Percentiles rank a stretch among this genome's conserved stretches.
Evolutionary conservation across 2,113 vertebrate genomes (phyloP).

Genomic region (Poicephalus gulielmi): DNA sequence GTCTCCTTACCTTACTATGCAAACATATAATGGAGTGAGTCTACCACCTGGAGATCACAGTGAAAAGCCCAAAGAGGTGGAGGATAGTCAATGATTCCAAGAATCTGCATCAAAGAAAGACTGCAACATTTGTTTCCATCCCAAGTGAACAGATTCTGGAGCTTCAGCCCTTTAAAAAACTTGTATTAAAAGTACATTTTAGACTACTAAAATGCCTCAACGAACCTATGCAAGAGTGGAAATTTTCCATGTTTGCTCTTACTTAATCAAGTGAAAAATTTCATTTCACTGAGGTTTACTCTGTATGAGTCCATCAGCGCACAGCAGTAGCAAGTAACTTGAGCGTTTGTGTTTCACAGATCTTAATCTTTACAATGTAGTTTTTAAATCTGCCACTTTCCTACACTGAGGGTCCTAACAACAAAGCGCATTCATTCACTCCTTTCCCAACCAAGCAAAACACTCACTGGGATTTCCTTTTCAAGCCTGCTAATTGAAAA

Average conservation of each 20-base stretch:
- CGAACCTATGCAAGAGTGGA: neutral
- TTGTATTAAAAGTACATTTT: neutral
- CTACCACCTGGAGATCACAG: neutral
- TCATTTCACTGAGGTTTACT: neutral
- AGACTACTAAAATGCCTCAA: neutral
- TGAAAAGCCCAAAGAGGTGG: neutral
- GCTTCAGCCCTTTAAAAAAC: neutral
- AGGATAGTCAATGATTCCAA: neutral
- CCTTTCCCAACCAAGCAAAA: conserved; percentile 58
- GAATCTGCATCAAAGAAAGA: neutral
- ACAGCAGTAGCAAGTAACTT: conserved; percentile 25
- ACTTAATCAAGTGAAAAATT: conserved; percentile 29
- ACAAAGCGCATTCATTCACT: conserved; percentile 47
- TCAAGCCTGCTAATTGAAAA: conserved; percentile 73
- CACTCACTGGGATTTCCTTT: conserved; percentile 68
- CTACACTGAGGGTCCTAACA: conserved; percentile 44
- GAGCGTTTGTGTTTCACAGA: neutral
- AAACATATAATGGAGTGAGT: neutral
- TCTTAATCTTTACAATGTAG: conserved; percentile 7
- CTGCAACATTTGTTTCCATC: neutral
- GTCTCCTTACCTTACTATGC: neutral
- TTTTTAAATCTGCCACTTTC: conserved; percentile 8
- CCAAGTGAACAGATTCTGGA: neutral
- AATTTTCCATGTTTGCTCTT: neutral
- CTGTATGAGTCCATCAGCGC: neutral